phyloP scores from a whole-genome alignment of 2,113 vertebrate genomes.

The Camelus dromedarius region DNA sequence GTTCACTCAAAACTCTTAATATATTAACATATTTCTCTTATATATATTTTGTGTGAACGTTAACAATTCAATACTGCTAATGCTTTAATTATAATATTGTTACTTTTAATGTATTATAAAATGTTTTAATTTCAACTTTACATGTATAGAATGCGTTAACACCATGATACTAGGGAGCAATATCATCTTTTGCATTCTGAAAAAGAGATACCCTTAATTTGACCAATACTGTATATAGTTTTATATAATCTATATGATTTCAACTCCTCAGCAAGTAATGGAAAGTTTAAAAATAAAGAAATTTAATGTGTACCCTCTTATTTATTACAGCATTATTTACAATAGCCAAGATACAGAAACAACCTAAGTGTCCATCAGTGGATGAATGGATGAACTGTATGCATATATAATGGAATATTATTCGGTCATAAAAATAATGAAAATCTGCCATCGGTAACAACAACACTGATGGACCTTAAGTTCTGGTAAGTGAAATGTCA shows the following conservation, averaged over 20 bases:
- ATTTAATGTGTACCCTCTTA: not conserved
- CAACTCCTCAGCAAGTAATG: not conserved
- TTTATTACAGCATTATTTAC: not conserved
- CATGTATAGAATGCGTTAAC: not conserved
- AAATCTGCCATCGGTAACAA: not conserved
- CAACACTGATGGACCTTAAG: not conserved
- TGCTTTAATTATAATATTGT: not conserved
- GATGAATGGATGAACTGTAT: not conserved
- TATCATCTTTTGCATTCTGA: conserved; percentile 8
- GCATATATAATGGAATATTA: not conserved
- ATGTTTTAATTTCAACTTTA: not conserved
- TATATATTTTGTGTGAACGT: not conserved
- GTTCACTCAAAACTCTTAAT: not conserved
- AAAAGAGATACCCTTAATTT: not conserved
- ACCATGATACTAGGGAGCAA: not conserved
- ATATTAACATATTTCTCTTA: not conserved
- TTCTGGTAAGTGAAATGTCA: not conserved
- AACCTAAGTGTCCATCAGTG: not conserved
- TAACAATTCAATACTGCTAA: not conserved
- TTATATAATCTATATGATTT: not conserved
- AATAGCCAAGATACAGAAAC: not conserved
- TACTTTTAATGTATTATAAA: not conserved
- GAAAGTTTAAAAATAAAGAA: not conserved
- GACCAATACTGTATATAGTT: not conserved
- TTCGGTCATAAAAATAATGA: not conserved